These are phyloP conservation scores for Agraylea sexmaculata DNA, from an alignment of 1,140 invertebrate species.

Conservation along the genomic window DNA sequence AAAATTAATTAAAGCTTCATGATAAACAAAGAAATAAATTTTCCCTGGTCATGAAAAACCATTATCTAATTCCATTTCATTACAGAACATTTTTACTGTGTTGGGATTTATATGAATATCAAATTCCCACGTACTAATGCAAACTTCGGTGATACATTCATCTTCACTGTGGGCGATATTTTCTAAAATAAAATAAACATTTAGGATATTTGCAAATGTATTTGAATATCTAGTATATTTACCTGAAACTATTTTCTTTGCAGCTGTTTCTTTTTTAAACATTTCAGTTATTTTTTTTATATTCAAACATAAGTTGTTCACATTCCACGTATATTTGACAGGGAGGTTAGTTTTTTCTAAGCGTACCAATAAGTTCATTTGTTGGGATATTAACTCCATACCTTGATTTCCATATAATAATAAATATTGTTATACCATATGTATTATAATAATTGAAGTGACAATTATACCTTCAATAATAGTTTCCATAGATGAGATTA, in stretches of 20 bases:
- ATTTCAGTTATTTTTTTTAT: background rate
- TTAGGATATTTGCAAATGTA: too few species aligned
- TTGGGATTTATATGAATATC: background rate
- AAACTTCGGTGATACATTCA: slow-evolving; percentile 1
- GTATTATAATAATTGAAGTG: background rate
- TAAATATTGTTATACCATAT: background rate
- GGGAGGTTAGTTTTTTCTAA: background rate
- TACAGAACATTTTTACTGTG: too few species aligned
- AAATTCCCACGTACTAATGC: background rate
- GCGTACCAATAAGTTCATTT: background rate
- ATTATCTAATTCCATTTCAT: too few species aligned
- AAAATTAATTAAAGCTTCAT: too few species aligned
- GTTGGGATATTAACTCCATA: background rate
- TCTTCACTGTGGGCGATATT: background rate
- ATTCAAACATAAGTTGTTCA: background rate
- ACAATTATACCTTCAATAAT: slow-evolving; percentile 1
- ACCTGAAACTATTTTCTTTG: background rate
- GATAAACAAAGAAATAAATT: too few species aligned
- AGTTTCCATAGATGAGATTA: too few species aligned
- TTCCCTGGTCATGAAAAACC: too few species aligned
- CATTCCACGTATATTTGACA: background rate
- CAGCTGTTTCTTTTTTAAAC: background rate
- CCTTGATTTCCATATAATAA: background rate
- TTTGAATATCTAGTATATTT: background rate
- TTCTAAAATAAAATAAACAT: background rate